phyloP scores from a whole-genome alignment of 1,140 invertebrate genomes.

The Kradibia gibbosae region DNA sequence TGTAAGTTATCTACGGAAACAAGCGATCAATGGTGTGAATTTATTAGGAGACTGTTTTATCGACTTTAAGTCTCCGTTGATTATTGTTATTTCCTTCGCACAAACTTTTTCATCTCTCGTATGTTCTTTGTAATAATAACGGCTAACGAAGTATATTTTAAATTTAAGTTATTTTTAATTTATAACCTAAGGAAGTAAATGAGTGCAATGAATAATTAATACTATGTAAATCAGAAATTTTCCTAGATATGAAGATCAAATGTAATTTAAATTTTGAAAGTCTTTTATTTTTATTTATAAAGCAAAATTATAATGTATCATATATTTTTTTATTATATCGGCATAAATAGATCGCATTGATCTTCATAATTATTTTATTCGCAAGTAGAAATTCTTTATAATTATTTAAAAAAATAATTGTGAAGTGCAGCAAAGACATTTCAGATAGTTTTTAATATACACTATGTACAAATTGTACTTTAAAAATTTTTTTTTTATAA shows the following conservation, averaged over 20 bases:
- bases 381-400: not conserved
- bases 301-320: slow-evolving; percentile 29
- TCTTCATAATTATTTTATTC: not conserved
- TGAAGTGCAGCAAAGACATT: not conserved
- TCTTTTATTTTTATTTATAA: slow-evolving; percentile 31
- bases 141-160: not conserved
- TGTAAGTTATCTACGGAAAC: slow-evolving; percentile 13
- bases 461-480: not conserved
- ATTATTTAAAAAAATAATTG: not conserved
- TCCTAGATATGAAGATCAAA: not conserved
- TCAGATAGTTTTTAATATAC: not conserved
- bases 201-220: slow-evolving; percentile 31
- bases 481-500: not conserved
- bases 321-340: not conserved
- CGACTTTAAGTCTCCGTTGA: slow-evolving; percentile 21
- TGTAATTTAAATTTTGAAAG: slow-evolving; percentile 20
- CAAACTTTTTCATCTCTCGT: not conserved
- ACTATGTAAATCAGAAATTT: not conserved
- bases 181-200: slow-evolving; percentile 19
- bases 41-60: slow-evolving; percentile 26
- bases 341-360: not conserved
- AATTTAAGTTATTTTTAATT: slow-evolving; percentile 38
- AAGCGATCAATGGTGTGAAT: slow-evolving; percentile 5
- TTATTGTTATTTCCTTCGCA: slow-evolving; percentile 19
- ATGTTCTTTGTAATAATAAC: slow-evolving; percentile 26